Evolutionary conservation across 2,797 vertebrate species (phyloP).

Genomic region (Thamnophis elegans): DNA sequence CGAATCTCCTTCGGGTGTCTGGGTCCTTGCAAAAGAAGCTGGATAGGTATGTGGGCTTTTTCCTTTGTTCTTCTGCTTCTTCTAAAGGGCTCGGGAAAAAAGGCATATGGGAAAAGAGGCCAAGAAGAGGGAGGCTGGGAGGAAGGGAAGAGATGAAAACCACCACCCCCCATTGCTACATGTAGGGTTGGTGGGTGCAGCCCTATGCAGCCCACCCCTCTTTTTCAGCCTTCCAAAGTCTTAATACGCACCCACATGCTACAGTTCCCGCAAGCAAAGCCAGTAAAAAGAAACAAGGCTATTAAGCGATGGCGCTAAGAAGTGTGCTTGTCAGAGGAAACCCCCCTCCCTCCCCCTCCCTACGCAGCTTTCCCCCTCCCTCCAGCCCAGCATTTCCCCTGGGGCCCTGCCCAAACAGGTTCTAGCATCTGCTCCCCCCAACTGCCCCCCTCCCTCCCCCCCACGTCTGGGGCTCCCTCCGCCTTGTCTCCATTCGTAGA

Average conservation of each 20-base stretch:
- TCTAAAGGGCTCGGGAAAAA: too few species aligned
- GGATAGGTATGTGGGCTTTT: background rate
- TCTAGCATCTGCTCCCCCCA: background rate
- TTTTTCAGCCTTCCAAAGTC: conserved; percentile 24
- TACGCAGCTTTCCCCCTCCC: background rate
- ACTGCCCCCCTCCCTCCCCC: too few species aligned
- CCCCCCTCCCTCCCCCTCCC: background rate
- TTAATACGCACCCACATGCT: conserved; percentile 16
- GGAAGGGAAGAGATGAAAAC: background rate
- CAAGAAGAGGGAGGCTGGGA: background rate
- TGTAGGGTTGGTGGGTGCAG: conserved; percentile 22
- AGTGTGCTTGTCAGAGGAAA: conserved; percentile 3
- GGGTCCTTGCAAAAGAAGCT: too few species aligned
- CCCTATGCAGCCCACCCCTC: conserved; percentile 32
- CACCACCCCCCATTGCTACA: conserved; percentile 12
- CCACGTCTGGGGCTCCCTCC: background rate
- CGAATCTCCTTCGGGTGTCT: background rate
- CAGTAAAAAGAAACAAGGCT: conserved; percentile 15
- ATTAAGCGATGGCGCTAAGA: accelerated
- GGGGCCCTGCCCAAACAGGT: accelerated
- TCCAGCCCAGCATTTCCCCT: background rate
- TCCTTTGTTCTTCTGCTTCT: accelerated
- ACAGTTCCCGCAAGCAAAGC: background rate
- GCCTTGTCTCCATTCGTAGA: accelerated
- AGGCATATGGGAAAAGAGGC: background rate